phyloP scores from a whole-genome alignment of 2,113 vertebrate species.

The Meleagris gallopavo region DNA sequence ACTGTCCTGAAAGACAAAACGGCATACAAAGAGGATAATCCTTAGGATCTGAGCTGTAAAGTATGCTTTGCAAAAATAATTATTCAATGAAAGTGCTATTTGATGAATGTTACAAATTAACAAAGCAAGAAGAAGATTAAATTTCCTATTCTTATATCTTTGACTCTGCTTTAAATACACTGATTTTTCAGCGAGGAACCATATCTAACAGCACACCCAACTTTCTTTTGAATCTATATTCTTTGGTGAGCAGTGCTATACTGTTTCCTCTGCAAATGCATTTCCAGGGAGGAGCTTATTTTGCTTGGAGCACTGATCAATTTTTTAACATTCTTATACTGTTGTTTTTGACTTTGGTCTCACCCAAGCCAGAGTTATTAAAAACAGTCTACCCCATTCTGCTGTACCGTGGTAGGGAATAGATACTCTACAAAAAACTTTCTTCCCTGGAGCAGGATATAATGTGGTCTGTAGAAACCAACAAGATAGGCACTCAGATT shows the following conservation, averaged over 20 bases:
- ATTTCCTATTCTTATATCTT: background rate
- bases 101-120: background rate
- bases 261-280: background rate
- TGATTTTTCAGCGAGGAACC: background rate
- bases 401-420: background rate
- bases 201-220: background rate
- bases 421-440: background rate
- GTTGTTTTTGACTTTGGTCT: background rate
- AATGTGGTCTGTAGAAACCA: background rate
- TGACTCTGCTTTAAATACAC: background rate
- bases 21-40: background rate
- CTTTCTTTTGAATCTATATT: background rate
- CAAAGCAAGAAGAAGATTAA: background rate
- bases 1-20: background rate
- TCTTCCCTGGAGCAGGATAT: background rate
- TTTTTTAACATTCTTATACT: background rate
- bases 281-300: background rate
- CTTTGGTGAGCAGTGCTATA: background rate
- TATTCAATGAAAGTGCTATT: background rate
- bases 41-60: background rate
- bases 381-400: background rate
- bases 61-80: background rate
- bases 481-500: background rate
- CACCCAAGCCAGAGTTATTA: background rate
- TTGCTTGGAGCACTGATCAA: background rate